A percentile compares a stretch with the other conserved stretches of the same genome.
These are phyloP conservation scores for Lutjanus argentimaculatus DNA, from an alignment of 2,797 vertebrate species.

Conservation along the genomic window DNA sequence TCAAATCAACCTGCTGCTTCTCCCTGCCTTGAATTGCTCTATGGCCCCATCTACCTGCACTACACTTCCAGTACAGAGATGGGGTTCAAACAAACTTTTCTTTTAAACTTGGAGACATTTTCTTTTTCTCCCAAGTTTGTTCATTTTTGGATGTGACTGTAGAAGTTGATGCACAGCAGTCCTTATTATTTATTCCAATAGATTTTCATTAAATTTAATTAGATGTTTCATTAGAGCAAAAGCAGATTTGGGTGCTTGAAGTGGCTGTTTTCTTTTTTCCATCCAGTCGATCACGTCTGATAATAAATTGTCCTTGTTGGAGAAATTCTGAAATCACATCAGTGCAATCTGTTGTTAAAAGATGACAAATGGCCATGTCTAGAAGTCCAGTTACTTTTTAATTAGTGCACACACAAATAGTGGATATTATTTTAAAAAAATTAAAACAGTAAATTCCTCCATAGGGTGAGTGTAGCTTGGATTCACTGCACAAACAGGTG, in stretches of 20 bases:
- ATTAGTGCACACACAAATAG: conserved; percentile 1
- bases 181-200: background rate
- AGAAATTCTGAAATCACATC: conserved; percentile 13
- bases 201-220: conserved; percentile 11
- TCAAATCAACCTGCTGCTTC: background rate
- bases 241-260: background rate
- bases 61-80: conserved; percentile 14
- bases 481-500: background rate
- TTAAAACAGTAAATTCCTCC: background rate
- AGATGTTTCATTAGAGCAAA: conserved; percentile 7
- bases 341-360: conserved; percentile 30
- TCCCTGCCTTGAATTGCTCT: conserved; percentile 5
- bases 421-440: background rate
- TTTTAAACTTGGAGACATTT: background rate
- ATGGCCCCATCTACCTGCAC: conserved; percentile 58
- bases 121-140: background rate
- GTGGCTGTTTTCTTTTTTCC: background rate
- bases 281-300: conserved; percentile 3
- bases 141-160: background rate
- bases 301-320: conserved; percentile 27
- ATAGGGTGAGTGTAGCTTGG: background rate
- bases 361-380: conserved; percentile 22
- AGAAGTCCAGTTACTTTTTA: conserved; percentile 15
- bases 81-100: background rate
- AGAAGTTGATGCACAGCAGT: background rate